These are phyloP conservation scores for Rhinogobius similis DNA, from an alignment of 2,113 vertebrate species.

Conservation along the genomic window DNA sequence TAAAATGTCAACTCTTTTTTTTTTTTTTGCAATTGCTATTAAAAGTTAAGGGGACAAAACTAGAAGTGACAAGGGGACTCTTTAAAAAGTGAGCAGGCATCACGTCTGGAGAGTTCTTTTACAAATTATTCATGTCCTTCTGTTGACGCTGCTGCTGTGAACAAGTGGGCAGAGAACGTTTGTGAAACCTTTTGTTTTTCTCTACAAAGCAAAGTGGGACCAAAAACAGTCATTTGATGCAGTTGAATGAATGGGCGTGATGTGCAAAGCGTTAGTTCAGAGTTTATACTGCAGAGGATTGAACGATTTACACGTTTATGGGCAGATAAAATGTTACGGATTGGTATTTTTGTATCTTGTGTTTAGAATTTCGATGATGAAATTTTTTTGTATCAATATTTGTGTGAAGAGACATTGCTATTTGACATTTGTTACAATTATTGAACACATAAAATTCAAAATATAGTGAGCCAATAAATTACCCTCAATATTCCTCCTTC, in stretches of 20 bases:
- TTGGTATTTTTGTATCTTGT: neutral
- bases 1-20: too few species aligned
- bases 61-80: neutral
- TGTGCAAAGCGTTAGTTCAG: too few species aligned
- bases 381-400: neutral
- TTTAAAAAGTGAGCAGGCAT: slow-evolving; percentile 31
- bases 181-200: neutral
- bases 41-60: too few species aligned
- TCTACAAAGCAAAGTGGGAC: neutral
- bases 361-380: neutral
- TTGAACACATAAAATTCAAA: neutral
- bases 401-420: neutral
- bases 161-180: neutral
- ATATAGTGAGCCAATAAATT: too few species aligned
- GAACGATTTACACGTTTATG: neutral
- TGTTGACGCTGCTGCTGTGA: slow-evolving; percentile 34
- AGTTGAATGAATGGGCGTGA: neutral
- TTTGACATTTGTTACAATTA: neutral
- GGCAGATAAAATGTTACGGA: neutral
- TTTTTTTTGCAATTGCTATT: too few species aligned
- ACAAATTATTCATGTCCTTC: slow-evolving; percentile 65
- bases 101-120: slow-evolving; percentile 31
- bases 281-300: neutral
- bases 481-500: too few species aligned
- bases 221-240: neutral